A percentile compares a stretch with the other conserved stretches of the same genome.
phyloP scores from a whole-genome alignment of 2,888 invertebrate genomes.

The Ophion costatus region DNA sequence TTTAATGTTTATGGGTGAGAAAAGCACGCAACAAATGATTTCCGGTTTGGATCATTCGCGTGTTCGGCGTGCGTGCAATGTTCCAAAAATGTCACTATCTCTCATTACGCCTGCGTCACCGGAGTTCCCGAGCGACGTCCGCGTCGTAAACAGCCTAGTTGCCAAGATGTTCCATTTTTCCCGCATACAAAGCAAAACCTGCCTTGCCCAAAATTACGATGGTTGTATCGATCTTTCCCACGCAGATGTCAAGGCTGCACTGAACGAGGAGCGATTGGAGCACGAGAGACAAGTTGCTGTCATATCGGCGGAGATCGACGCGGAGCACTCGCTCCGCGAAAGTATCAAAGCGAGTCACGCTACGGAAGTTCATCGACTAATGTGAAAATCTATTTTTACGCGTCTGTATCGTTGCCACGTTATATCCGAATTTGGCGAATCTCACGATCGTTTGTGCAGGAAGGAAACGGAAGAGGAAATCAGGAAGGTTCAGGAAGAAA shows the following conservation, averaged over 20 bases:
- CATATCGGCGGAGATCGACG: constrained; percentile 48
- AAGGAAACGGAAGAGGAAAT: constrained; percentile 57
- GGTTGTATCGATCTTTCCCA: neutral
- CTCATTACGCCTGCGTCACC: no score
- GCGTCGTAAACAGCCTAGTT: neutral
- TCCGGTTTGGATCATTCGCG: no score
- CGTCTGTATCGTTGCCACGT: neutral
- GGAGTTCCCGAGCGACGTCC: no score
- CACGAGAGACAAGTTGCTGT: constrained; percentile 47
- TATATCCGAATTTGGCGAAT: neutral
- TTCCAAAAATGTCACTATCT: no score
- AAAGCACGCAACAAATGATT: no score
- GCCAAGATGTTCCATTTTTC: constrained; percentile 3
- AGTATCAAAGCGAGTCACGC: constrained; percentile 51
- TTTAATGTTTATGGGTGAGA: no score
- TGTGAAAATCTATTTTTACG: constrained; percentile 40
- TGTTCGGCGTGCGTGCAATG: no score
- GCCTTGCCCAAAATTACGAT: neutral
- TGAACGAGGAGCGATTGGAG: constrained; percentile 37
- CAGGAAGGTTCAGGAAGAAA: constrained; percentile 44
- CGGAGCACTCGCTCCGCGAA: constrained; percentile 52
- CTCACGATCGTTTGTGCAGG: constrained; percentile 21
- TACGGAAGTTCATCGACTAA: constrained; percentile 48
- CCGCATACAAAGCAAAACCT: constrained; percentile 7
- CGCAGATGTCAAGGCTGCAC: constrained; percentile 48